Evolutionary conservation across 2,113 vertebrate genomes (phyloP).

Genomic region (Prionailurus viverrinus): DNA sequence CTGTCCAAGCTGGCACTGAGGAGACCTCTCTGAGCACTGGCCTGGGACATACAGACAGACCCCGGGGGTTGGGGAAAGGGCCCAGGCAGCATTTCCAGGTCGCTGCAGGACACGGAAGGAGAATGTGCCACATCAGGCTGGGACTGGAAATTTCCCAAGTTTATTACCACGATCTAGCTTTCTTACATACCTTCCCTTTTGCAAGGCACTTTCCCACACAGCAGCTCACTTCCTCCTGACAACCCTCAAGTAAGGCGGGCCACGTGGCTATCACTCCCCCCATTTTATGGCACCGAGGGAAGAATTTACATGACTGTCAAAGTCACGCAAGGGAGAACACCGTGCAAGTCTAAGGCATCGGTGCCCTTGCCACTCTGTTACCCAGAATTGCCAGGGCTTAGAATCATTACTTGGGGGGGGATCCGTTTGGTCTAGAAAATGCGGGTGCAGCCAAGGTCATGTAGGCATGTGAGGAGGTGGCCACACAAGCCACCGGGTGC

Average conservation of each 20-base stretch:
- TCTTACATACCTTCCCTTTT: not conserved
- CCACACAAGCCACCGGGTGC: not conserved
- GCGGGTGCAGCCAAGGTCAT: not conserved
- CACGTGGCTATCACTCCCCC: accelerated
- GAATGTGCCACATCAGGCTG: not conserved
- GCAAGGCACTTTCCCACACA: not conserved
- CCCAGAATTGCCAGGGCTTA: accelerated
- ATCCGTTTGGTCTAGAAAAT: not conserved
- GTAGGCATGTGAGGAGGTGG: not conserved
- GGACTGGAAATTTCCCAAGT: not conserved
- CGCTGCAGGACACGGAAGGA: not conserved
- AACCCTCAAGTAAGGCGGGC: not conserved
- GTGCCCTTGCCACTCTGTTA: not conserved
- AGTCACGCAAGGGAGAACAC: not conserved
- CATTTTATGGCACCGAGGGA: too few species aligned
- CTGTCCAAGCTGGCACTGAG: not conserved
- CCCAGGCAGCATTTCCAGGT: not conserved
- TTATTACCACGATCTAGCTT: not conserved
- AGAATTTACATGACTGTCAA: not conserved
- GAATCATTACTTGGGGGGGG: not conserved
- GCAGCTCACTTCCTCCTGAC: too few species aligned
- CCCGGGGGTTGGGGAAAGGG: too few species aligned
- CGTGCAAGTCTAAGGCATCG: accelerated
- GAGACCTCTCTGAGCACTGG: not conserved
- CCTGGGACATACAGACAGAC: not conserved